Conservation (phyloP, 2,797 vertebrate species). For the Eutrigla gurnardus region DNA sequence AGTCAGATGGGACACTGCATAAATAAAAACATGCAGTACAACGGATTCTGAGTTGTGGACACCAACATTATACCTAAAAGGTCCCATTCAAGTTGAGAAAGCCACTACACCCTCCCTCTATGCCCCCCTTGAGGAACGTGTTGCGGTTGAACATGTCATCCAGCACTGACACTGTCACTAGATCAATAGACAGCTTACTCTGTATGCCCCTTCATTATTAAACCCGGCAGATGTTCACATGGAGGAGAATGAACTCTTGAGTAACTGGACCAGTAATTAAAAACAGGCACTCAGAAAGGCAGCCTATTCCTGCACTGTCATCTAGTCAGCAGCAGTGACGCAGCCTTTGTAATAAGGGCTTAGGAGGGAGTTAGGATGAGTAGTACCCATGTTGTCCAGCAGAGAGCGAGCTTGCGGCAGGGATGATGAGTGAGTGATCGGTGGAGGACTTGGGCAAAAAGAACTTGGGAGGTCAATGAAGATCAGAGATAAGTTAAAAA, state of each 20-base stretch:
- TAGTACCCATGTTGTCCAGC: conserved; percentile 67
- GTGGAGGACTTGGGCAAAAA: neutral
- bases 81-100: neutral
- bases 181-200: conserved; percentile 32
- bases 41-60: neutral
- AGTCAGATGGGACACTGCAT: neutral
- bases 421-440: neutral
- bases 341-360: conserved; percentile 63
- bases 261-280: conserved; percentile 53
- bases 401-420: conserved; percentile 70
- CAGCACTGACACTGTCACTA: conserved; percentile 9
- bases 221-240: conserved; percentile 60
- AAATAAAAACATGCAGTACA: neutral
- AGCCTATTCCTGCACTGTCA: conserved; percentile 72
- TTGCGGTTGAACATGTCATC: conserved; percentile 1
- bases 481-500: neutral
- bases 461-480: neutral
- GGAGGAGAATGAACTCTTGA: conserved; percentile 40
- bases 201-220: conserved; percentile 32
- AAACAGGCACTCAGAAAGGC: conserved; percentile 65
- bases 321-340: conserved; percentile 67
- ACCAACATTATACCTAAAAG: neutral
- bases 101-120: neutral
- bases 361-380: conserved; percentile 52
- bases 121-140: neutral